phyloP scores from a whole-genome alignment of 2,797 vertebrate species.

The Phalanger gymnotis region DNA sequence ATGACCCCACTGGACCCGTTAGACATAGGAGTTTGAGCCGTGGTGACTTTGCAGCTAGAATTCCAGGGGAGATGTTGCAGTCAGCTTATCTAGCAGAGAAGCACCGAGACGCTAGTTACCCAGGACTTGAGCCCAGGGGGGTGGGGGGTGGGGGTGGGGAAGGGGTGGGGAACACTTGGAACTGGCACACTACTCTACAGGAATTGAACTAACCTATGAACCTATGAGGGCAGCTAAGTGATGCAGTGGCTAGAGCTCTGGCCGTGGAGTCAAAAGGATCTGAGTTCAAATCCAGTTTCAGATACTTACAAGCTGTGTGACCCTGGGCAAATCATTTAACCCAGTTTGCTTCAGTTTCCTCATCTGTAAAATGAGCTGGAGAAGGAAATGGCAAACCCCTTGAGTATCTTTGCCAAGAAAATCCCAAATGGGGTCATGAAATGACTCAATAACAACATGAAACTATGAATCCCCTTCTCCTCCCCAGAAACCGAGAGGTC shows the following conservation, averaged over 20 bases:
- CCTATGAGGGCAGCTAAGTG: background rate
- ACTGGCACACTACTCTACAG: background rate
- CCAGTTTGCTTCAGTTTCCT: background rate
- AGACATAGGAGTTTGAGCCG: background rate
- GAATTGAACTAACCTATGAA: background rate
- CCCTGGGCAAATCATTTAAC: too few relatives aligned
- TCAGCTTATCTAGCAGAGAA: background rate
- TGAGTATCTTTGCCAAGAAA: background rate
- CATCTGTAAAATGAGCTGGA: background rate
- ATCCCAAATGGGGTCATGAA: background rate
- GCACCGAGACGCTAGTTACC: too few relatives aligned
- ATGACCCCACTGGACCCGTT: background rate
- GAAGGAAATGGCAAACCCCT: background rate
- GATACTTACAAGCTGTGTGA: too few relatives aligned
- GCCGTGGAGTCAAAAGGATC: too few relatives aligned
- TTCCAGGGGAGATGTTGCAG: background rate
- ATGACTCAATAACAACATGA: background rate
- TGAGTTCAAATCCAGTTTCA: too few relatives aligned
- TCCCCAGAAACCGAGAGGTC: background rate
- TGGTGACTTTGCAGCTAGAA: too few relatives aligned
- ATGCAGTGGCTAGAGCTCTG: background rate
- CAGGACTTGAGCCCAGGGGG: background rate
- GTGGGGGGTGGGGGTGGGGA: background rate
- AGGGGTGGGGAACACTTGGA: background rate
- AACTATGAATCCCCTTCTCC: background rate